Evolutionary conservation across 2,113 vertebrate genomes (phyloP).

Genomic region (Pungitius pungitius): DNA sequence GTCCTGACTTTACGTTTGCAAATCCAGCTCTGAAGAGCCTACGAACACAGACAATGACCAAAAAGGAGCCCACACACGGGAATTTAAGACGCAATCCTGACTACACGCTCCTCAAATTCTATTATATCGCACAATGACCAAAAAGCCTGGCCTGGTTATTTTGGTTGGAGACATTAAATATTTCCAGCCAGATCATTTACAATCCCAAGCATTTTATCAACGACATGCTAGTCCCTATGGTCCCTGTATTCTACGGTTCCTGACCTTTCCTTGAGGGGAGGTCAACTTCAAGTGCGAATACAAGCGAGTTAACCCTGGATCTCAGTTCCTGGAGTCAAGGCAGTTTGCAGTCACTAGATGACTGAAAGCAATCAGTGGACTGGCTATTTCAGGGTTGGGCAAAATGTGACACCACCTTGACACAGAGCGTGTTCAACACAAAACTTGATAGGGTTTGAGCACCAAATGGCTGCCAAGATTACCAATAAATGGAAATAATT

Average conservation of each 20-base stretch:
- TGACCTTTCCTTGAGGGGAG: slow-evolving; percentile 17
- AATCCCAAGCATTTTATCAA: slow-evolving; percentile 20
- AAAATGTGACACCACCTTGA: neutral
- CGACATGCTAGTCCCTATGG: slow-evolving; percentile 35
- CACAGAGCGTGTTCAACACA: neutral
- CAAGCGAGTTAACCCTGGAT: slow-evolving; percentile 17
- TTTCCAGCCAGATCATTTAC: slow-evolving; percentile 12
- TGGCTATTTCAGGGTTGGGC: neutral
- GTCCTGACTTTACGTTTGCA: too few relatives aligned
- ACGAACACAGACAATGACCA: neutral
- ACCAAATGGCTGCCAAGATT: too few relatives aligned
- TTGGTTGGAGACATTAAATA: neutral
- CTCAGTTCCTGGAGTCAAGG: neutral
- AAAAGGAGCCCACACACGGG: neutral
- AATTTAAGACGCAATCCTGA: slow-evolving; percentile 4
- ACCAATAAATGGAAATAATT: neutral
- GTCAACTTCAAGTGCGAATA: slow-evolving; percentile 17
- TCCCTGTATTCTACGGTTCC: neutral
- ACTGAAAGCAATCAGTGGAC: slow-evolving; percentile 3
- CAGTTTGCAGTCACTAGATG: neutral
- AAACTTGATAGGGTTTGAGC: too few relatives aligned
- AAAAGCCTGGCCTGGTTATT: slow-evolving; percentile 8
- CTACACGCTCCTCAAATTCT: slow-evolving; percentile 8
- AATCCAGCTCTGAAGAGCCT: too few relatives aligned
- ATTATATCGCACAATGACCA: neutral